phyloP scores from a whole-genome alignment of 2,113 vertebrate species.

The Columbina picui region DNA sequence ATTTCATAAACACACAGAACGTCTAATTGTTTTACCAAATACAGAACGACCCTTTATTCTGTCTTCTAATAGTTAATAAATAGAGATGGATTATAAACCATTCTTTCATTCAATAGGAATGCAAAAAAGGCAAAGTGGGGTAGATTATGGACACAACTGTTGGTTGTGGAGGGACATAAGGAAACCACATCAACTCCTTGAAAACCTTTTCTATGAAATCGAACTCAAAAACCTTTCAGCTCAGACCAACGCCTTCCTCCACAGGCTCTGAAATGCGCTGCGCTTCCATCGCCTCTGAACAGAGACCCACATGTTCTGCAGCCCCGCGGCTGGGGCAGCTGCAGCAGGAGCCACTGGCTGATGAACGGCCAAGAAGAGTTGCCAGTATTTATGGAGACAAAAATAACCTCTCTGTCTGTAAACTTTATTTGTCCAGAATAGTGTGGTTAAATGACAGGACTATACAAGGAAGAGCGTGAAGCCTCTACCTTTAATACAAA shows the following conservation, averaged over 20 bases:
- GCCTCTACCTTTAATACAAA: neutral
- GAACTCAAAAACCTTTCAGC: neutral
- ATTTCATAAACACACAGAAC: neutral
- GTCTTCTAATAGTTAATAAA: neutral
- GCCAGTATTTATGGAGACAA: neutral
- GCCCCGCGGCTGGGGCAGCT: too few species aligned
- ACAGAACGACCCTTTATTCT: neutral
- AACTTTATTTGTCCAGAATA: neutral
- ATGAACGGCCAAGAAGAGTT: neutral
- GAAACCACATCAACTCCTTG: neutral
- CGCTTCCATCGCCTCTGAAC: neutral
- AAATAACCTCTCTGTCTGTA: neutral
- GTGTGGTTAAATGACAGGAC: neutral
- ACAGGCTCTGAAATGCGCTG: neutral
- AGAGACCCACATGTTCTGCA: rapidly evolving
- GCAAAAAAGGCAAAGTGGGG: neutral
- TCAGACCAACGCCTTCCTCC: neutral
- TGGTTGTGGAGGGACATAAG: neutral
- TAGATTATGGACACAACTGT: neutral
- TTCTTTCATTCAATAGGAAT: neutral
- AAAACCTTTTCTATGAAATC: neutral
- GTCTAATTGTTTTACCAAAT: neutral
- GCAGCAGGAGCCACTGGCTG: neutral
- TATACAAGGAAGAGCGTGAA: neutral
- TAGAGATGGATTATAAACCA: neutral